Evolutionary conservation across 2,888 invertebrate genomes (phyloP), one percentile per base, ranked within the genome.

Genomic region (Acleris laterana): DNA sequence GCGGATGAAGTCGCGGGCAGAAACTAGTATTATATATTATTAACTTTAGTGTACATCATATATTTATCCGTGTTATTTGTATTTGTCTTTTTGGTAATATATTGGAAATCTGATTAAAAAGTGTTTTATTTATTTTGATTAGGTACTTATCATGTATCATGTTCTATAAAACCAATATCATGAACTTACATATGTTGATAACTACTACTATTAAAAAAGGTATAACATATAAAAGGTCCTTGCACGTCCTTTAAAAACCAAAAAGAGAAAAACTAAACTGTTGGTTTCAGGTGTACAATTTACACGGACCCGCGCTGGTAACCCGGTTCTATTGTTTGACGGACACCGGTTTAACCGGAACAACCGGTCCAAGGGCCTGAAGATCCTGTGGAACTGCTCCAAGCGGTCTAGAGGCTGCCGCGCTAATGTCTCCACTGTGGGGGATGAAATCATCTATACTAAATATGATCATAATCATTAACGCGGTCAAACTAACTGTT

Each of bases 381-480:
- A 74, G 55, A 76, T 76, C 0, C 72, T 78, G 2, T 89, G 87
- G 88, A 79, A 75, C 44, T 88, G 88, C 63, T 70, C 77, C 19
- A 77, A 77, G 50, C 75, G 72, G 65, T 68, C 67, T 4, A 42
- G 61, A 1, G 75, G 75, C 1, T 80, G 80, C 63, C 68, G 69
- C 1, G 78, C 80, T 3, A 70, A 76, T 0, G 48, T 79, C 17
- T 70, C 72, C 19, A 78, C 82, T 5, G 32, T 75, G 25, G 70
- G 75, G 1, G 60, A 77, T 51, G 65, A 71, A 51, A 69, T 82
- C 6, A 59, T 81, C 5, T 69, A 68, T 49, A 19, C 62, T 6
- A 68, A 69, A 16, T 70, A 71, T 32, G 32, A 52, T 5, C 78
- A 79, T 55, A 74, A 72, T 50, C 77, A 77, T 70, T 68, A 53